Percentiles rank a stretch among this genome's conserved stretches.
These are phyloP conservation scores for Drosophila algonquin DNA, from an alignment of 2,888 invertebrate species.

Conservation along the genomic window DNA sequence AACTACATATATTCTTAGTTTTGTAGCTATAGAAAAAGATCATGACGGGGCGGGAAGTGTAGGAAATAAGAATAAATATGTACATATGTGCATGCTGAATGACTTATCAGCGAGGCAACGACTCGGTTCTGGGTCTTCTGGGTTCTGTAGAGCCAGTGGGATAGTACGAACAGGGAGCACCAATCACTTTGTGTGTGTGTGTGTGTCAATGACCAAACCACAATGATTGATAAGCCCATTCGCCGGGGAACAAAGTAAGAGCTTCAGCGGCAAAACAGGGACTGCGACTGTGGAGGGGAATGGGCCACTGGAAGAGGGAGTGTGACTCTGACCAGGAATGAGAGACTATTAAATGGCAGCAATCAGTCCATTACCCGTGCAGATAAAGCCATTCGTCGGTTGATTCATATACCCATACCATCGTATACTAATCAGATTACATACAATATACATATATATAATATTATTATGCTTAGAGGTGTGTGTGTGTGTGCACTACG, in stretches of 20 bases:
- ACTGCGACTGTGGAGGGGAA: neutral
- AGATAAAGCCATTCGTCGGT: conserved; percentile 43
- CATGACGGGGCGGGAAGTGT: neutral
- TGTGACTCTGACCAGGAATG: neutral
- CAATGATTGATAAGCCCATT: conserved; percentile 57
- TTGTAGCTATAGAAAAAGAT: neutral
- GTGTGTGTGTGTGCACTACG: conserved; percentile 2
- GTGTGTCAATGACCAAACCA: conserved; percentile 70
- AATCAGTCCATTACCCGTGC: conserved; percentile 21
- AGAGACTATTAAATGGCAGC: conserved; percentile 18
- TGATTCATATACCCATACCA: conserved; percentile 54
- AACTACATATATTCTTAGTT: neutral
- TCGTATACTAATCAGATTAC: conserved; percentile 40
- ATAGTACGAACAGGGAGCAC: conserved; percentile 13
- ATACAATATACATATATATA: conserved; percentile 17
- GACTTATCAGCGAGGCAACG: neutral
- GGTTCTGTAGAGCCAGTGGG: neutral
- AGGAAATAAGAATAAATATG: neutral
- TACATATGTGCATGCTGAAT: neutral
- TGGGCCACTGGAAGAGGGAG: neutral
- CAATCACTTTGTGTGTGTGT: conserved; percentile 44
- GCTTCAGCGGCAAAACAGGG: neutral
- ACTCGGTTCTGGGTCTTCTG: neutral
- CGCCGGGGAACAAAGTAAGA: neutral
- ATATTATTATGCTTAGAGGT: neutral